A percentile compares a stretch with the other conserved stretches of the same genome.
phyloP scores from a whole-genome alignment of 2,113 vertebrate species.

The Albula glossodonta region DNA sequence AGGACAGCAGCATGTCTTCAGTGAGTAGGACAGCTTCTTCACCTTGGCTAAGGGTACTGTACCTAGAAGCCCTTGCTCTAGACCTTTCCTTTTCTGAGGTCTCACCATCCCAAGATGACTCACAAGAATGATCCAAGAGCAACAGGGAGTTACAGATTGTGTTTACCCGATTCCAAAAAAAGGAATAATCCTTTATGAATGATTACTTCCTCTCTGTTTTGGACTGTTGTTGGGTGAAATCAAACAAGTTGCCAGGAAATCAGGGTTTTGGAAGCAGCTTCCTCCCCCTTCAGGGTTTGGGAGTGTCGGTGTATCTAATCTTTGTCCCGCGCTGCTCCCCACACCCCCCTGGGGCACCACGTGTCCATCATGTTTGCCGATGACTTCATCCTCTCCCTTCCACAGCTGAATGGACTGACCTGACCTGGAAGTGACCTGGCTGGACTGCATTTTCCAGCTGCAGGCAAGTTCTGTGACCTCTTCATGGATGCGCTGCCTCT shows the following conservation, averaged over 20 bases:
- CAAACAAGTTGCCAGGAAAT: not conserved
- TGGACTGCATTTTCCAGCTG: not conserved
- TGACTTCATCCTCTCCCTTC: conserved; percentile 27
- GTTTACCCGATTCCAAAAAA: not conserved
- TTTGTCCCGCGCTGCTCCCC: not conserved
- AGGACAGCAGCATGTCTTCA: not conserved
- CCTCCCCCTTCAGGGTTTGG: not conserved
- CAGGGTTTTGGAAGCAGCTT: not conserved
- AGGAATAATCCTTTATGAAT: not conserved
- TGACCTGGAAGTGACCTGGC: conserved; percentile 5
- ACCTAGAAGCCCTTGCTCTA: conserved; percentile 7
- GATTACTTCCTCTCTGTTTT: not conserved
- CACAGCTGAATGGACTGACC: conserved; percentile 13
- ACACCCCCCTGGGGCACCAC: not conserved
- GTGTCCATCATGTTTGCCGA: not conserved
- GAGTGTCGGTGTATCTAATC: not conserved
- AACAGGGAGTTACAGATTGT: not conserved
- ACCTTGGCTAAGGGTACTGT: too few relatives aligned
- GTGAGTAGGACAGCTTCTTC: not conserved
- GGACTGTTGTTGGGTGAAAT: not conserved
- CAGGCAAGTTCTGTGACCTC: not conserved
- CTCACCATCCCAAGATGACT: not conserved
- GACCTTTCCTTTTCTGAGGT: not conserved
- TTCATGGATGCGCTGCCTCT: not conserved
- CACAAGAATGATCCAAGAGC: conserved; percentile 3